Evolutionary conservation across 1,140 invertebrate genomes (phyloP), one percentile per base, ranked within the genome.

Genomic region (Nebria ingens): DNA sequence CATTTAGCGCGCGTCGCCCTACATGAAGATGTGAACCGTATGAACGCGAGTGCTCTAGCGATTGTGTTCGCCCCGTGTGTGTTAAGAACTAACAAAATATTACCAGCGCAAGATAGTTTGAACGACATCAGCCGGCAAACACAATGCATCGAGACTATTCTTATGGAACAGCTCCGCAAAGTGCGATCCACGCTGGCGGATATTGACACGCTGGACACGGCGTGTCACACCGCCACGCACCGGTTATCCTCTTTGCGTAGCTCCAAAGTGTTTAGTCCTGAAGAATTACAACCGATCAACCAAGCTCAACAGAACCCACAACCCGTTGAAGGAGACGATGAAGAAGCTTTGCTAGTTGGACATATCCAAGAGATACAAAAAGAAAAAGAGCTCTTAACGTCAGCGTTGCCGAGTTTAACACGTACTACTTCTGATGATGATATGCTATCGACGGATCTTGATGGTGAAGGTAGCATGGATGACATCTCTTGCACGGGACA

Each of bases 31-130:
- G 84, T 85, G 55, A 97, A 97, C 72, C 82, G 90, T 56, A 98
- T 98, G 94, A 90, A 85, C 59, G 79, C 90, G 0, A 89, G 89
- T 62, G 89, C 91, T 38, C 72, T 98, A 53, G 91, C 94, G 15
- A 94, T 97, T 61, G 91, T 97, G 45, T 97, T 97, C 75, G 92
- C 93, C 11, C 94, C 94, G 4, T 96, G 92, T 71, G 88, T 97
- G 52, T 73, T 97, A 55, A 77, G 92, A 51, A 91, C 91, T 23
- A 89, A 89, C 69, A 85, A 90, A 67, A 71, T 82, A 45, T 77
- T 93, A 52, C 89, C 90, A 22, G 92, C 91, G 13, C 93, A 96
- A 71, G 92, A 93, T 67, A 89, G 89, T 61, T 75, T 95, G 51
- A 82, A 85, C 62, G 86, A 89, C 65, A 88, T 90, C 56, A 79